Evolutionary conservation across 2,113 vertebrate genomes (phyloP).

Genomic region (Ondatra zibethicus): DNA sequence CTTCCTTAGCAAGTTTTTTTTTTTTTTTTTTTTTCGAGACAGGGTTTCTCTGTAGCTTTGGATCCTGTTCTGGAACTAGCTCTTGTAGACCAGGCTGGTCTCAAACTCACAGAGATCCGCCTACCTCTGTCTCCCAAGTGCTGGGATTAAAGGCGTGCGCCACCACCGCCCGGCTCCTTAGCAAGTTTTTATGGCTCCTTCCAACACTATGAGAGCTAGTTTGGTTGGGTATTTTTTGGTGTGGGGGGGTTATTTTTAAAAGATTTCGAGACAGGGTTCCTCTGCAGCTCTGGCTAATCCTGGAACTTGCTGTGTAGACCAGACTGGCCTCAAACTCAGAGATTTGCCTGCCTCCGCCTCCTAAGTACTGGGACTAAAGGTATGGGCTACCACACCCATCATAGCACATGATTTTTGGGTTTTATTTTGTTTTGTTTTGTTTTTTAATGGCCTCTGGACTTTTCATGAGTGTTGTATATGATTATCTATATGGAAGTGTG

Average conservation of each 20-base stretch:
- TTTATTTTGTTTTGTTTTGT: no score
- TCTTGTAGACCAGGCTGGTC: no score
- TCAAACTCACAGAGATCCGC: no score
- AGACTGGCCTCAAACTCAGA: not conserved
- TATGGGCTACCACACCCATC: no score
- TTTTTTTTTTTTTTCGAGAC: no score
- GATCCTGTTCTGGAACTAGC: no score
- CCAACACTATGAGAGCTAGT: not conserved
- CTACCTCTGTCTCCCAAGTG: no score
- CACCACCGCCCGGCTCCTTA: no score
- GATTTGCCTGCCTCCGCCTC: not conserved
- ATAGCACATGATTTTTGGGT: not conserved
- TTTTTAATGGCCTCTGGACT: not conserved
- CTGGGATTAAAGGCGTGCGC: no score
- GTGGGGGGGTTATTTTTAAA: not conserved
- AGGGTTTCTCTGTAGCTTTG: no score
- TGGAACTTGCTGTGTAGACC: not conserved
- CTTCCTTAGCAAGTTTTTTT: not conserved
- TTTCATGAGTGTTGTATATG: not conserved
- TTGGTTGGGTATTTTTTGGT: not conserved
- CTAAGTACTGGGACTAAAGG: not conserved
- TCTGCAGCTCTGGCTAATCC: not conserved
- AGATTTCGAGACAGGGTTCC: not conserved
- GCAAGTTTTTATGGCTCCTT: not conserved
- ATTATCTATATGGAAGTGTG: not conserved